These are phyloP conservation scores for Neoascia interrupta DNA, from an alignment of 2,888 invertebrate species.

Conservation along the genomic window DNA sequence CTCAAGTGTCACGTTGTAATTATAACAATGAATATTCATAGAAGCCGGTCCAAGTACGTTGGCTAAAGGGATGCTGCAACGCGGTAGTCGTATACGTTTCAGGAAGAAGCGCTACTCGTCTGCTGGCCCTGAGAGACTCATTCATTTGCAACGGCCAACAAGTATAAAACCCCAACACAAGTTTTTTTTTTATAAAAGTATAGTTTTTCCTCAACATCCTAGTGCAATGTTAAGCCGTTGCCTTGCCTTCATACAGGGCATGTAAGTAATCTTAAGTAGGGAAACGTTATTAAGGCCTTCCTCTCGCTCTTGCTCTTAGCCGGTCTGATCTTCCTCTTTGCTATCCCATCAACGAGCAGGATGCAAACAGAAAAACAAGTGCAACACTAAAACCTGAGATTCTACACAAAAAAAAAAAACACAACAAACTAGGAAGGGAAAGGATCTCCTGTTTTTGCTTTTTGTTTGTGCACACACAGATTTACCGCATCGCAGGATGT, in stretches of 20 bases:
- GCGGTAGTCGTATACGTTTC: constrained; percentile 32
- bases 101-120: constrained; percentile 49
- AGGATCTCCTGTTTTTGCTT: constrained; percentile 39
- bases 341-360: constrained; percentile 40
- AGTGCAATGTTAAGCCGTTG: constrained; percentile 66
- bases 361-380: constrained; percentile 39
- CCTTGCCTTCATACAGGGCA: constrained; percentile 60
- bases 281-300: constrained; percentile 52
- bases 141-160: constrained; percentile 39
- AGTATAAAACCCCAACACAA: constrained; percentile 13
- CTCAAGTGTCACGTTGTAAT: constrained; percentile 67
- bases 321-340: constrained; percentile 27
- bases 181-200: constrained; percentile 20
- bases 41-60: constrained; percentile 17
- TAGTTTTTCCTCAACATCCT: constrained; percentile 14
- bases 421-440: constrained; percentile 57
- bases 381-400: constrained; percentile 51
- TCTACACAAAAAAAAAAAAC: constrained; percentile 1
- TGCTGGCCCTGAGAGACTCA: constrained; percentile 68
- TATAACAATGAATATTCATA: constrained; percentile 67
- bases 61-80: constrained; percentile 29
- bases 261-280: constrained; percentile 60
- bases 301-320: constrained; percentile 4
- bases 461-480: constrained; percentile 61
- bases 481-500: constrained; percentile 67